Conservation (phyloP, 2,888 invertebrate genomes). For the Agrochola macilenta region DNA sequence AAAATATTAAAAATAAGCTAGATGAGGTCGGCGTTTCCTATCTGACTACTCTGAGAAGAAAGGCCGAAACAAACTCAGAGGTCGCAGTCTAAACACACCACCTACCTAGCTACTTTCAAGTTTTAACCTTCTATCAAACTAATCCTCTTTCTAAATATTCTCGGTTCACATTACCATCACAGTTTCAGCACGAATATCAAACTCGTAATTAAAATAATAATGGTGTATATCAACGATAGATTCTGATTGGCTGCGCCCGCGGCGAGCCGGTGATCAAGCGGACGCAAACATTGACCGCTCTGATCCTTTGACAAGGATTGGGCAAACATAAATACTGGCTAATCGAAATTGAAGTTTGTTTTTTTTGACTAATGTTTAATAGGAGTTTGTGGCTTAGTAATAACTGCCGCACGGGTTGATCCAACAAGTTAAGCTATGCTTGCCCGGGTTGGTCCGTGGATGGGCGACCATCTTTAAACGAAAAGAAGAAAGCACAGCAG, state of each 20-base stretch:
- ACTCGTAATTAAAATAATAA: slow-evolving; percentile 54
- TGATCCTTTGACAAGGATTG: slow-evolving; percentile 61
- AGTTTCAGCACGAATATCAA: not conserved
- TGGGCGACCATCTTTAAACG: too few species aligned
- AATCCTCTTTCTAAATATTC: too few species aligned
- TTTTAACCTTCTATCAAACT: not conserved
- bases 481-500: too few species aligned
- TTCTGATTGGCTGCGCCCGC: slow-evolving; percentile 46
- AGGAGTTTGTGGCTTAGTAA: too few species aligned
- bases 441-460: too few species aligned
- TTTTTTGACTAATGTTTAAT: slow-evolving; percentile 13
- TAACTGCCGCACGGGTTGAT: too few species aligned
- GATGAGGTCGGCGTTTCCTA: too few species aligned
- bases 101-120: not conserved
- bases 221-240: slow-evolving; percentile 35
- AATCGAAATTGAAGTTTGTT: slow-evolving; percentile 23
- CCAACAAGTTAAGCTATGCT: too few species aligned
- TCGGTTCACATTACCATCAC: not conserved
- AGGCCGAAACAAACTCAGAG: too few species aligned
- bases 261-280: slow-evolving; percentile 50
- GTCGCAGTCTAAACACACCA: too few species aligned
- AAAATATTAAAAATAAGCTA: too few species aligned
- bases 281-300: slow-evolving; percentile 59
- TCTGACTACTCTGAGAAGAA: too few species aligned
- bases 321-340: slow-evolving; percentile 53